Evolutionary conservation across 2,797 vertebrate genomes (phyloP).

Genomic region (Macropodus opercularis): DNA sequence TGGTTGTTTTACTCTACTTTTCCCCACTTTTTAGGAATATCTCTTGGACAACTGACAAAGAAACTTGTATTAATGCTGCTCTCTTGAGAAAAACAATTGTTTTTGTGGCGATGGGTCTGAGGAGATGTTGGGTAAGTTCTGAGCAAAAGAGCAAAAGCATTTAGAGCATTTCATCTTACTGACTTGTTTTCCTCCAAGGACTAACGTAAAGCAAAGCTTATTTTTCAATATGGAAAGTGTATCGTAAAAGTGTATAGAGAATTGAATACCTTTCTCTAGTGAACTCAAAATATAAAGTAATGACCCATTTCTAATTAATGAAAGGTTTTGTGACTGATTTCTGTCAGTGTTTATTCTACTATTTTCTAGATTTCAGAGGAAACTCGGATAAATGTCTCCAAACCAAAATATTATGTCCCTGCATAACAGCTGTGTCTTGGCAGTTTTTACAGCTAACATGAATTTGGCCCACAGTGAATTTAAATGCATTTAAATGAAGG

Average conservation of each 20-base stretch:
- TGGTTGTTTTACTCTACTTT: too few relatives aligned
- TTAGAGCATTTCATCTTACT: not conserved
- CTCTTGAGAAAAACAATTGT: not conserved
- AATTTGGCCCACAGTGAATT: too few relatives aligned
- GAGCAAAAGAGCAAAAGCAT: not conserved
- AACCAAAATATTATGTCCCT: not conserved
- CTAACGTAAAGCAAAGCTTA: too few relatives aligned
- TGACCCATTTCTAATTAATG: not conserved
- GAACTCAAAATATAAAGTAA: too few relatives aligned
- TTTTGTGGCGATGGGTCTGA: constrained; percentile 15
- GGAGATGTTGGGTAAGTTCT: constrained; percentile 43
- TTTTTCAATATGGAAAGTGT: too few relatives aligned
- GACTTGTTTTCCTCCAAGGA: not conserved
- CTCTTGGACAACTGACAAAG: not conserved
- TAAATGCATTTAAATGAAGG: not conserved
- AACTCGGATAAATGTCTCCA: not conserved
- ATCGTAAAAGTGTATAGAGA: too few relatives aligned
- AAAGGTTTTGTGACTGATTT: not conserved
- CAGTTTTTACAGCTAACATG: not conserved
- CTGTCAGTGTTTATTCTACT: too few relatives aligned
- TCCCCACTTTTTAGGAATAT: not conserved
- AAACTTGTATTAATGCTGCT: not conserved
- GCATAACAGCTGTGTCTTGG: not conserved
- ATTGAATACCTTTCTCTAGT: too few relatives aligned
- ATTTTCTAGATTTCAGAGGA: too few relatives aligned